Conservation (phyloP, 2,888 invertebrate species). For the Aradus depressus region DNA sequence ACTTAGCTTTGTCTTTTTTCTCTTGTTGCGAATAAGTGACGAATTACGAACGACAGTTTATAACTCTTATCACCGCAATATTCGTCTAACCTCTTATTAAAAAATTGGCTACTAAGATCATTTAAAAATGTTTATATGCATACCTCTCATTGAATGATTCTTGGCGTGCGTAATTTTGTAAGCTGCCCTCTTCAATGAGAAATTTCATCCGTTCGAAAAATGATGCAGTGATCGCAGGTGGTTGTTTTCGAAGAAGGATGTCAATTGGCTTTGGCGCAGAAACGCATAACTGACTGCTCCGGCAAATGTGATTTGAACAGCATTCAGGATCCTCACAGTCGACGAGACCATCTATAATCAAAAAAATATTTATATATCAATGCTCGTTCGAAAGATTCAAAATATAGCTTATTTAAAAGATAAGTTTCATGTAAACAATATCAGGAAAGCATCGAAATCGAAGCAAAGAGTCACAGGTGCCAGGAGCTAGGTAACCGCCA, state of each 20-base stretch:
- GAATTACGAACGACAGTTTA: too few species aligned
- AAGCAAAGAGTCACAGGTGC: too few species aligned
- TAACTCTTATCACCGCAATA: too few species aligned
- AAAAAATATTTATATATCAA: too few species aligned
- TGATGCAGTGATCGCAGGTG: conserved; percentile 91
- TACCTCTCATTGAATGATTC: conserved; percentile 97
- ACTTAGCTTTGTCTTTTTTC: too few species aligned
- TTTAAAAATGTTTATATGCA: conserved; percentile 1
- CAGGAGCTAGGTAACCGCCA: too few species aligned
- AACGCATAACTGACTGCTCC: conserved; percentile 80
- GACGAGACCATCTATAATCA: conserved; percentile 70
- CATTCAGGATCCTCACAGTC: conserved; percentile 99
- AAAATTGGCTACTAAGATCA: too few species aligned
- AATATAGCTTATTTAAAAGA: too few species aligned
- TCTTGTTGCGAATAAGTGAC: too few species aligned
- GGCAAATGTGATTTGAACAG: conserved; percentile 71
- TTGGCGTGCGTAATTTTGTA: conserved; percentile 92
- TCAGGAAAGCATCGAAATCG: background rate
- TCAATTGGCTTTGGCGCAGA: conserved; percentile 93
- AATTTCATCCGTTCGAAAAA: conserved; percentile 98
- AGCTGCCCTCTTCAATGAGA: conserved; percentile 92
- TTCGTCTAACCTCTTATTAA: too few species aligned
- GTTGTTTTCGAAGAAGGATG: conserved; percentile 87
- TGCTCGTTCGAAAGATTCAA: too few species aligned
- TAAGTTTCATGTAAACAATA: background rate